Evolutionary conservation across 2,888 invertebrate species (phyloP).

Genomic region (Agriopis aurantiaria): DNA sequence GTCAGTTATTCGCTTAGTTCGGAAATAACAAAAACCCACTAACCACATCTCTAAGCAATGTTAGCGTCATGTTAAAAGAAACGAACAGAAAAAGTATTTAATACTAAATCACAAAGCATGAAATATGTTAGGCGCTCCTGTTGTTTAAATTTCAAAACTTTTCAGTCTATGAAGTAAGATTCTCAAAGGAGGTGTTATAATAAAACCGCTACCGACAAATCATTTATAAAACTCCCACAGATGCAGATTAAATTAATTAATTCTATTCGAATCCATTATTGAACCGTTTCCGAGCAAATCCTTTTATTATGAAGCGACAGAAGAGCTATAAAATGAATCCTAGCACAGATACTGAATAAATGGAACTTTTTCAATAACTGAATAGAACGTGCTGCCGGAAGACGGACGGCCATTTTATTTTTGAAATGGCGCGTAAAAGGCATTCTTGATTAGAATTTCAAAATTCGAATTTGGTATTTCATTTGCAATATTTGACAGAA

Average conservation of each 20-base stretch:
- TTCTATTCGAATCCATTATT: conserved; percentile 48
- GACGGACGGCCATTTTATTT: conserved; percentile 53
- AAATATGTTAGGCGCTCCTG: too few species aligned
- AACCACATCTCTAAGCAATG: too few species aligned
- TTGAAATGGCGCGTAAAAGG: conserved; percentile 45
- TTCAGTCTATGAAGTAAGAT: background rate
- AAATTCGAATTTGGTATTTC: conserved; percentile 50
- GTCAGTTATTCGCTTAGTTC: too few species aligned
- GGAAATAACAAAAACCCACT: too few species aligned
- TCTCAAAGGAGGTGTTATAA: background rate
- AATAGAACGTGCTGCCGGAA: conserved; percentile 56
- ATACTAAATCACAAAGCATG: too few species aligned
- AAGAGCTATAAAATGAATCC: conserved; percentile 46
- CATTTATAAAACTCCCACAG: conserved; percentile 26
- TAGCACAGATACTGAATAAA: conserved; percentile 57
- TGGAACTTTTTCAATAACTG: conserved; percentile 75
- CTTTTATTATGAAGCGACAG: conserved; percentile 40
- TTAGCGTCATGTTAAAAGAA: too few species aligned
- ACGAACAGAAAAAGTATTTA: too few species aligned
- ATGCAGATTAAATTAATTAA: conserved; percentile 44
- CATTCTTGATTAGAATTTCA: conserved; percentile 58
- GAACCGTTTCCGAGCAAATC: conserved; percentile 46
- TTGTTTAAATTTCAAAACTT: background rate
- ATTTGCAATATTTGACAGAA: conserved; percentile 36
- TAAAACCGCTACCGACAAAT: conserved; percentile 2